phyloP scores from a whole-genome alignment of 1,140 invertebrate species.

The Bombus terrestris region DNA sequence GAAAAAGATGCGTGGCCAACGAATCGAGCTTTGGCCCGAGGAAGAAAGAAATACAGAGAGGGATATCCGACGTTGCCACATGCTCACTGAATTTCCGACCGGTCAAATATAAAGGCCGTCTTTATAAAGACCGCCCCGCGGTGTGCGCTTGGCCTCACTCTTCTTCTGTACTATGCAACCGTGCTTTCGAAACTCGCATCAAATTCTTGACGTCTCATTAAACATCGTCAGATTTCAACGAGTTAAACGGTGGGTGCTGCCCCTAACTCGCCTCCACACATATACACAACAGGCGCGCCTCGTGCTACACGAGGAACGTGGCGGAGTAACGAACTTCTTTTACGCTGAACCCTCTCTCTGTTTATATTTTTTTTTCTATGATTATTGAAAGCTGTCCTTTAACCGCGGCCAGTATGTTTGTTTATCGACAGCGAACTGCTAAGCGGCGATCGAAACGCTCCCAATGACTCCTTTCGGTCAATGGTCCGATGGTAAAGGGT shows the following conservation, averaged over 20 bases:
- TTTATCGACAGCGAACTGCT: not conserved
- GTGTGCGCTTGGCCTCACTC: not conserved
- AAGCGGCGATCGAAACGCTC: slow-evolving; percentile 11
- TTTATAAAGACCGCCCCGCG: slow-evolving; percentile 65
- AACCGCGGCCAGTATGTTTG: not conserved
- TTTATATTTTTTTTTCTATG: not conserved
- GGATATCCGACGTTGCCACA: slow-evolving; percentile 74
- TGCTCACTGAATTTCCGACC: slow-evolving; percentile 74
- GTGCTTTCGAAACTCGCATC: slow-evolving; percentile 64
- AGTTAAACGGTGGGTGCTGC: slow-evolving; percentile 52
- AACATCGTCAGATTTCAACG: slow-evolving; percentile 66
- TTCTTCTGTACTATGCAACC: slow-evolving; percentile 40
- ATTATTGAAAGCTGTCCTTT: not conserved
- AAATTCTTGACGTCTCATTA: slow-evolving; percentile 71
- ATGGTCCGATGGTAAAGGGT: not conserved
- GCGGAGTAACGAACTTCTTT: slow-evolving; percentile 41
- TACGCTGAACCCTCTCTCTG: not conserved
- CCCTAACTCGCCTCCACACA: too few species aligned
- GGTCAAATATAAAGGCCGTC: slow-evolving; percentile 71
- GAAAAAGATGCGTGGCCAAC: slow-evolving; percentile 64
- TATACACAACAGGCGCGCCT: not conserved
- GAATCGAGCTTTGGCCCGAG: slow-evolving; percentile 56
- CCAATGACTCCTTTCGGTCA: slow-evolving; percentile 1
- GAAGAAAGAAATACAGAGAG: slow-evolving; percentile 51
- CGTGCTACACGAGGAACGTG: not conserved